These are phyloP conservation scores for Channallabes apus DNA, from an alignment of 2,797 vertebrate genomes.

Conservation along the genomic window DNA sequence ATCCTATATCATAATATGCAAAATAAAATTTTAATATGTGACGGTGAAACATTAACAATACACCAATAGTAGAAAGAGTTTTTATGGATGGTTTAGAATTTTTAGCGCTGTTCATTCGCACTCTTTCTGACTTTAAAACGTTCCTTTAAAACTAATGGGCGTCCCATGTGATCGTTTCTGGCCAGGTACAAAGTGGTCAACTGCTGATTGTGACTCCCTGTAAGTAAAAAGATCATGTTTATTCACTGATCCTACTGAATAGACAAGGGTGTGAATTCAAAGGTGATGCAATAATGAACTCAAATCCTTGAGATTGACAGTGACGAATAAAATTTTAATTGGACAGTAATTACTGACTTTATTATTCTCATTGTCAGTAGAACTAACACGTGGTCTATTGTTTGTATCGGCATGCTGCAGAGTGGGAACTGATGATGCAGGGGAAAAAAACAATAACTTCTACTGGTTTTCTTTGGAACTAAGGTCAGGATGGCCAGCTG, in stretches of 20 bases:
- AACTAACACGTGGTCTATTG: not conserved
- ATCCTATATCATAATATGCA: not conserved
- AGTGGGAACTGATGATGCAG: not conserved
- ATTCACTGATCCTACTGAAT: not conserved
- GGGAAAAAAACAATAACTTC: not conserved
- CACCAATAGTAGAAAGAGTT: not conserved
- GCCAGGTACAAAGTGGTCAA: not conserved
- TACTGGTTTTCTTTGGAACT: not conserved
- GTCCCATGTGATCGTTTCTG: not conserved
- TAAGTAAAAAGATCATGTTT: not conserved
- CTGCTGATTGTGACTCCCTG: not conserved
- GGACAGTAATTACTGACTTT: not conserved
- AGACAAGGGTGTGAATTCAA: not conserved
- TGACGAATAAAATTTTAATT: too few species aligned
- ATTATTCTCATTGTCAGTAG: not conserved
- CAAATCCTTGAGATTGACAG: too few species aligned
- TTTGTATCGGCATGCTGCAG: not conserved
- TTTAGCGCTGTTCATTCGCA: not conserved
- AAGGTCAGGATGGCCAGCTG: not conserved
- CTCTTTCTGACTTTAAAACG: not conserved
- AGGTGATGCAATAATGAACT: not conserved
- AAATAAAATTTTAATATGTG: not conserved
- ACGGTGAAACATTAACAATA: not conserved
- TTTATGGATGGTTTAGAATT: not conserved
- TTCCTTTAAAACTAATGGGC: not conserved